Evolutionary conservation across 2,888 invertebrate species (phyloP).

Genomic region (Silvanus unidentatus): DNA sequence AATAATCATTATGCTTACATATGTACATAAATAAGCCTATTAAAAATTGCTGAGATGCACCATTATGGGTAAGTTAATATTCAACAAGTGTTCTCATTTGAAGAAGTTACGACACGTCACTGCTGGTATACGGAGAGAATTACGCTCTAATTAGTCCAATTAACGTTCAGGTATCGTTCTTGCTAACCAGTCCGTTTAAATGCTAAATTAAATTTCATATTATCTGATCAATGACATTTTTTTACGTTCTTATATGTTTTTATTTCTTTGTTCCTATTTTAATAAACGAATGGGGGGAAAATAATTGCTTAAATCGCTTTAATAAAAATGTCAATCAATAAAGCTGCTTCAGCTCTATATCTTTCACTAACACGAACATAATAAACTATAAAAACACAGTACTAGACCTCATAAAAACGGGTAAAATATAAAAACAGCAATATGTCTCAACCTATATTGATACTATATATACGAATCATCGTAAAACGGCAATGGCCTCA

Average conservation of each 20-base stretch:
- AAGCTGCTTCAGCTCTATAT: constrained; percentile 9
- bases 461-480: constrained; percentile 25
- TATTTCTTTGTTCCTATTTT: no score
- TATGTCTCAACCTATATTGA: constrained; percentile 26
- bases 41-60: no score
- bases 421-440: constrained; percentile 24
- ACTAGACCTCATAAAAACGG: constrained; percentile 15
- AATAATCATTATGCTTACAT: no score
- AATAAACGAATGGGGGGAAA: no score
- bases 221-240: no score
- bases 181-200: no score
- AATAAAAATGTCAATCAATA: constrained; percentile 20
- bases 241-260: no score
- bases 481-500: constrained; percentile 28
- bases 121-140: constrained; percentile 18
- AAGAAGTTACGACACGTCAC: constrained; percentile 18
- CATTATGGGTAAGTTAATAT: background rate
- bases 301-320: background rate
- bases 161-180: constrained; percentile 6
- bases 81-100: constrained; percentile 23
- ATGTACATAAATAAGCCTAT: no score
- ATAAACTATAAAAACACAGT: constrained; percentile 22
- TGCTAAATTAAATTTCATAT: no score
- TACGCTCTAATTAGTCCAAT: constrained; percentile 26
- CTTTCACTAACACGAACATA: constrained; percentile 21